These are phyloP conservation scores for Pollenia angustigena DNA, from an alignment of 2,888 invertebrate species.

Conservation along the genomic window DNA sequence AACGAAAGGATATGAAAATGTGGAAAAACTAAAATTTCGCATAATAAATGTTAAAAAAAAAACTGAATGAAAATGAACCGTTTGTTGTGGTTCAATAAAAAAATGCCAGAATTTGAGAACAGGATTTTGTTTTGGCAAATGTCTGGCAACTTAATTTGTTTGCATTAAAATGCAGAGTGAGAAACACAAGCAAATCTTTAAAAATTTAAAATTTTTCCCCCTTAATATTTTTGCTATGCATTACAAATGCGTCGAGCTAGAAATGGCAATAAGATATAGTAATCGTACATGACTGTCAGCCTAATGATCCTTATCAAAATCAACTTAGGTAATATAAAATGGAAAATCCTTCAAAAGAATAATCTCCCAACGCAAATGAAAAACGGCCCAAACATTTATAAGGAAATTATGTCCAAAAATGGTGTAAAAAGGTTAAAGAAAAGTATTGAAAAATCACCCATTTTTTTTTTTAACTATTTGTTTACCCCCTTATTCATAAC, in stretches of 20 bases:
- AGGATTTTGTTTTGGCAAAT: constrained; percentile 31
- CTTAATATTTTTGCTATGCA: neutral
- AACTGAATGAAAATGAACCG: neutral
- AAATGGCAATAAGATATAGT: neutral
- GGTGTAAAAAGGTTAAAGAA: too few relatives aligned
- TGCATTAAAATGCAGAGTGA: neutral
- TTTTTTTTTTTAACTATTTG: too few relatives aligned
- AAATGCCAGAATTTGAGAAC: constrained; percentile 12
- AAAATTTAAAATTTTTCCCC: neutral
- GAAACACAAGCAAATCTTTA: constrained; percentile 2
- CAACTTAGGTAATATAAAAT: too few relatives aligned
- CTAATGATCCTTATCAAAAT: too few relatives aligned
- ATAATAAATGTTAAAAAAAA: neutral
- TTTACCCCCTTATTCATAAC: too few relatives aligned
- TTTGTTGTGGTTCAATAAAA: neutral
- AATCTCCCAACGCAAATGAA: too few relatives aligned
- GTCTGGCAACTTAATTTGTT: constrained; percentile 49
- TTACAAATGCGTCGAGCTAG: neutral
- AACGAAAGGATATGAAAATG: neutral
- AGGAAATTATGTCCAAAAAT: too few relatives aligned
- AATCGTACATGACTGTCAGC: too few relatives aligned
- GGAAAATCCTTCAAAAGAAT: too few relatives aligned
- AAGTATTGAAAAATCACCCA: too few relatives aligned
- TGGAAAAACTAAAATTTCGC: neutral
- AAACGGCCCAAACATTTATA: too few relatives aligned